These are phyloP conservation scores for Melinopterus prodromus DNA, from an alignment of 2,888 invertebrate genomes.

Conservation along the genomic window DNA sequence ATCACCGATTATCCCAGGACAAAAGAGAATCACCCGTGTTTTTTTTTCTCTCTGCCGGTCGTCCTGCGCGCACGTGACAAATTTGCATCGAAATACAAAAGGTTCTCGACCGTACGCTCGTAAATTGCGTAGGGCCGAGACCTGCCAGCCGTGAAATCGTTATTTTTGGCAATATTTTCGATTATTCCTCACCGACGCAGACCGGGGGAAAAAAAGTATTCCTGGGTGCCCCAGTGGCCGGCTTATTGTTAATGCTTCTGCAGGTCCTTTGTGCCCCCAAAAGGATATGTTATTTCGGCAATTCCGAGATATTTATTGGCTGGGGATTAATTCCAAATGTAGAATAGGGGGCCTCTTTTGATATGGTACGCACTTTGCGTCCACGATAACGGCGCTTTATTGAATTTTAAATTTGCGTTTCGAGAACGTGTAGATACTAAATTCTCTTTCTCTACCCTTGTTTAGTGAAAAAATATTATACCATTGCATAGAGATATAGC, in stretches of 20 bases:
- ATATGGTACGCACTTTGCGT: not conserved
- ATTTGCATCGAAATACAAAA: not conserved
- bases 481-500: too few relatives aligned
- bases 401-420: not conserved
- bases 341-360: not conserved
- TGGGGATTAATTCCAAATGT: not conserved
- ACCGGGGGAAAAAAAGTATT: not conserved
- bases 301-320: not conserved
- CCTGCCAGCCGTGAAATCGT: slow-evolving; percentile 4
- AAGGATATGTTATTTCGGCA: not conserved
- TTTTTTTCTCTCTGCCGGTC: not conserved
- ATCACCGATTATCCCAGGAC: not conserved
- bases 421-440: not conserved
- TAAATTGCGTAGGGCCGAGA: not conserved
- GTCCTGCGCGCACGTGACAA: not conserved
- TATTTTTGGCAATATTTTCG: slow-evolving; percentile 4
- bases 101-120: not conserved
- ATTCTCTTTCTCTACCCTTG: too few relatives aligned
- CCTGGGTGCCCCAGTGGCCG: not conserved
- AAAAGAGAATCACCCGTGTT: not conserved
- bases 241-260: not conserved
- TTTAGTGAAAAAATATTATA: too few relatives aligned
- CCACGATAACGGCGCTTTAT: not conserved
- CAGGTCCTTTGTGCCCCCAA: not conserved
- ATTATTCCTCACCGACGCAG: not conserved